A percentile compares a stretch with the other conserved stretches of the same genome.
Evolutionary conservation across 2,113 vertebrate genomes (phyloP).

Genomic region (Oxyruncus cristatus): DNA sequence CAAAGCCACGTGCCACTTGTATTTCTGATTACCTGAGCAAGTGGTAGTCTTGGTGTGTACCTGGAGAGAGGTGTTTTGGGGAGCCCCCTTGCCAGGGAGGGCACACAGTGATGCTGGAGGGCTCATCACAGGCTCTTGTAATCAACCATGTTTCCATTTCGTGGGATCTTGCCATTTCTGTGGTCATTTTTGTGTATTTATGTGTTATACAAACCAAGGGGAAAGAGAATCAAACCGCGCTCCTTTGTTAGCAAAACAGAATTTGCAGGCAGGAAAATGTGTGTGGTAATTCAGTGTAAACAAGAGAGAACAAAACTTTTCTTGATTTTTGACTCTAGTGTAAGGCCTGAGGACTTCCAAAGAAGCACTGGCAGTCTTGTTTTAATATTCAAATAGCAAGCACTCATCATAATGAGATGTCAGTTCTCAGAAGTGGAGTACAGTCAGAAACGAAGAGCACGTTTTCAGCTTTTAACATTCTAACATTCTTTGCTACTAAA

Average conservation of each 20-base stretch:
- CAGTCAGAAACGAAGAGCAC: too few relatives aligned
- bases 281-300: not conserved
- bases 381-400: not conserved
- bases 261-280: not conserved
- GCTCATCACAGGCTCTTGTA: not conserved
- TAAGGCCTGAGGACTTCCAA: not conserved
- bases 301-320: not conserved
- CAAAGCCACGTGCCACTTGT: fast-evolving
- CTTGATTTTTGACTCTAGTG: not conserved
- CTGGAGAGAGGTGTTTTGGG: not conserved
- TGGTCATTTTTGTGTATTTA: not conserved
- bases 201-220: not conserved
- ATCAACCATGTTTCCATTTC: not conserved
- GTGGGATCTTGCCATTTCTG: not conserved
- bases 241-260: not conserved
- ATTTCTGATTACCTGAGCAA: not conserved
- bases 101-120: not conserved
- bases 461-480: too few relatives aligned
- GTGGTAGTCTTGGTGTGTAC: fast-evolving
- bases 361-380: not conserved
- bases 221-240: fast-evolving
- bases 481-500: not conserved
- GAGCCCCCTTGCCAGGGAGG: not conserved
- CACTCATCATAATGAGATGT: not conserved
- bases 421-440: not conserved